A percentile compares a stretch with the other conserved stretches of the same genome.
phyloP scores from a whole-genome alignment of 2,888 invertebrate genomes.

The Netelia melanura region DNA sequence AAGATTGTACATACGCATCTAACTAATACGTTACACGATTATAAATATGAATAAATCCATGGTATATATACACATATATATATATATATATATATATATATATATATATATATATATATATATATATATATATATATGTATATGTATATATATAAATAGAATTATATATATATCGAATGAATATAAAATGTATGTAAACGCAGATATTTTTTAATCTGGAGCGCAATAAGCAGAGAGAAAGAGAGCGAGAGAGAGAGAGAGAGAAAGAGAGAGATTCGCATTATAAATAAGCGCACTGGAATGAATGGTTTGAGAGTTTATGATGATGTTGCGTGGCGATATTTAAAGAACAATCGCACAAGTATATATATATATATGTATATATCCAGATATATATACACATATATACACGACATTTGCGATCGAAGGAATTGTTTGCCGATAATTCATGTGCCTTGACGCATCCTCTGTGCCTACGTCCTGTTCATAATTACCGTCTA shows the following conservation, averaged over 20 bases:
- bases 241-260: conserved; percentile 27
- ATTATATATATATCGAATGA: conserved; percentile 30
- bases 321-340: conserved; percentile 51
- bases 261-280: conserved; percentile 48
- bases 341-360: conserved; percentile 30
- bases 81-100: background rate
- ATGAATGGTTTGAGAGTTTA: conserved; percentile 51
- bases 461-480: conserved; percentile 69
- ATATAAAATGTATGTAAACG: conserved; percentile 64
- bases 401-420: conserved; percentile 41
- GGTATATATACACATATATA: conserved; percentile 66
- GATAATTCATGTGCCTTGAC: conserved; percentile 67
- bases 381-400: conserved; percentile 31
- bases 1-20: conserved; percentile 82
- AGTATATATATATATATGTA: conserved; percentile 16
- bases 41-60: conserved; percentile 71
- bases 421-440: conserved; percentile 56
- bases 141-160: background rate
- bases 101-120: conserved; percentile 41
- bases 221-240: conserved; percentile 36
- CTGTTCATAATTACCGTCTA: conserved; percentile 73
- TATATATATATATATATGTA: too few species aligned
- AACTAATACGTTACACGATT: conserved; percentile 77
- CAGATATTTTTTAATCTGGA: conserved; percentile 65
- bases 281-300: conserved; percentile 55